These are phyloP conservation scores for Mormyrus hasselquistii DNA, from an alignment of 2,797 vertebrate genomes.

Conservation along the genomic window DNA sequence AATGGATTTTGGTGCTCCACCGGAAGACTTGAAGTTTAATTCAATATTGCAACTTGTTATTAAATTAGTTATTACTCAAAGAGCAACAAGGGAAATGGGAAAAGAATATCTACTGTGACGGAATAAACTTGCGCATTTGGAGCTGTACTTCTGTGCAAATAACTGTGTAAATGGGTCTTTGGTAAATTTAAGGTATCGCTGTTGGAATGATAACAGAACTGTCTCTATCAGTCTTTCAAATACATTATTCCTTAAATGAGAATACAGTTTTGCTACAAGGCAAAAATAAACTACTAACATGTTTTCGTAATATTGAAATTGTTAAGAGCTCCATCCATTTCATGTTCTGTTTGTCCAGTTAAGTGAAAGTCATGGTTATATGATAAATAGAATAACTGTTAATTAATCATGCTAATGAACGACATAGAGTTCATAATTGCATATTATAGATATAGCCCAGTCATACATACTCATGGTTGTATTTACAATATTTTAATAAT, in stretches of 20 bases:
- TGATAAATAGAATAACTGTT: neutral
- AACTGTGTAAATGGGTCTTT: neutral
- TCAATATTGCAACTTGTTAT: conserved; percentile 26
- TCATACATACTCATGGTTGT: neutral
- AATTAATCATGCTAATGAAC: neutral
- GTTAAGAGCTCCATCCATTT: neutral
- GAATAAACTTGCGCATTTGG: neutral
- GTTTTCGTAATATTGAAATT: neutral
- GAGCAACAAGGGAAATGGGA: conserved; percentile 2
- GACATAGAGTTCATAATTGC: neutral
- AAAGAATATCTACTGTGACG: neutral
- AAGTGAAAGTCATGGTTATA: neutral
- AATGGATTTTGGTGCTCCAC: conserved; percentile 24
- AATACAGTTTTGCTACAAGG: neutral
- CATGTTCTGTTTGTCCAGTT: neutral
- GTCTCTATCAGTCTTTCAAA: neutral
- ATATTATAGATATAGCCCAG: neutral
- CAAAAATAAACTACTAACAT: neutral
- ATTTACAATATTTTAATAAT: neutral
- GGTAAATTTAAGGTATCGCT: neutral
- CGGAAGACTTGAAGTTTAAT: conserved; percentile 20
- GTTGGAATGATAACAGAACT: neutral
- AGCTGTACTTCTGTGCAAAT: neutral
- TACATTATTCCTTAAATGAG: neutral
- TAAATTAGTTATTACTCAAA: conserved; percentile 24